Percentiles rank a stretch among this genome's conserved stretches.
phyloP scores from a whole-genome alignment of 2,113 vertebrate genomes.

The Pogonocichla stellata region DNA sequence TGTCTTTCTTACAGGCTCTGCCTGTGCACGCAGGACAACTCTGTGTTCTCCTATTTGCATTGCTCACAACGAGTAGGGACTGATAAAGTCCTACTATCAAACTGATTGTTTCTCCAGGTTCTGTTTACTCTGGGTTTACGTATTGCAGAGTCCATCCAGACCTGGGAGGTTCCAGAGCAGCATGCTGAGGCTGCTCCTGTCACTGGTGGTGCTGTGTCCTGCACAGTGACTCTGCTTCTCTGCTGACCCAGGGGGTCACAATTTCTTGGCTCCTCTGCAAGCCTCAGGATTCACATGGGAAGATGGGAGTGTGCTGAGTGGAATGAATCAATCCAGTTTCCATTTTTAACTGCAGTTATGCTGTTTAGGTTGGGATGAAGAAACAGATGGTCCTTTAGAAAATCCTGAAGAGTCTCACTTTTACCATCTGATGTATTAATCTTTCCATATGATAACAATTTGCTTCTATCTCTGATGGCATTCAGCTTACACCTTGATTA shows the following conservation, averaged over 20 bases:
- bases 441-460: not conserved
- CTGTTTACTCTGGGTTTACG: not conserved
- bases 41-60: not conserved
- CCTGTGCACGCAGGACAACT: not conserved
- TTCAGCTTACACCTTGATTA: not conserved
- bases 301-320: not conserved
- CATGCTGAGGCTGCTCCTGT: not conserved
- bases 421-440: not conserved
- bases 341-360: conserved; percentile 10
- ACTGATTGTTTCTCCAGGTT: not conserved
- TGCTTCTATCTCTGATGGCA: not conserved
- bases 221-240: not conserved
- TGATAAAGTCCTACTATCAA: not conserved
- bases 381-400: not conserved
- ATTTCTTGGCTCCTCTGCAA: not conserved
- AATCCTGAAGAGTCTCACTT: not conserved
- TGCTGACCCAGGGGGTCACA: not conserved
- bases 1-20: not conserved
- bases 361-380: not conserved
- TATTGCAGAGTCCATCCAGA: not conserved
- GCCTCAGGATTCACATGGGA: not conserved
- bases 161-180: not conserved
- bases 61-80: not conserved
- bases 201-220: not conserved
- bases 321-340: not conserved